Evolutionary conservation across 92 coral and sea anemone species (phyloP).

Genomic region (Meandrina meandrites): DNA sequence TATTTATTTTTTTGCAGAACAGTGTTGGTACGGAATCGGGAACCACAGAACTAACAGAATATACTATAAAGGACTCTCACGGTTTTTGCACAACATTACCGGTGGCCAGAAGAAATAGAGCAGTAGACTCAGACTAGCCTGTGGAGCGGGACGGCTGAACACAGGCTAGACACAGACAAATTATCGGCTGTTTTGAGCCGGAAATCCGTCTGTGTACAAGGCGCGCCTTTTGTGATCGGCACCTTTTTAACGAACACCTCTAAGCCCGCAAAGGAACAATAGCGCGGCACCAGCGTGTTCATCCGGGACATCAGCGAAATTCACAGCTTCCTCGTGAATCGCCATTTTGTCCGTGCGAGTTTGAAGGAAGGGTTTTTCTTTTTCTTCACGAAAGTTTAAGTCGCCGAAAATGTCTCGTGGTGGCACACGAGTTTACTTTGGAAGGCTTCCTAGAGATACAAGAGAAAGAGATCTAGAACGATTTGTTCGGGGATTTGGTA

Average conservation of each 20-base stretch:
- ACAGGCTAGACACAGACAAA: no score
- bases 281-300: slow-evolving; percentile 44
- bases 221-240: background rate
- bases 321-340: slow-evolving; percentile 26
- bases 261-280: background rate
- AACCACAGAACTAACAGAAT: no score
- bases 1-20: no score
- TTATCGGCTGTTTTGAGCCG: no score
- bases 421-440: slow-evolving; percentile 95
- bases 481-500: slow-evolving; percentile 91
- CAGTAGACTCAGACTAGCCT: no score
- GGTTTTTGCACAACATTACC: no score
- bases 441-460: slow-evolving; percentile 86
- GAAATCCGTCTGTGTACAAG: no score
- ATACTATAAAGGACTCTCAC: no score
- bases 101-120: no score
- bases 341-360: slow-evolving; percentile 52
- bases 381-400: slow-evolving; percentile 2
- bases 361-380: slow-evolving; percentile 9
- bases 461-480: slow-evolving; percentile 95
- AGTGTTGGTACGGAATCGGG: no score
- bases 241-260: slow-evolving; percentile 8
- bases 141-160: no score
- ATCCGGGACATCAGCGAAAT: slow-evolving; percentile 64
- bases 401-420: slow-evolving; percentile 82